Evolutionary conservation across 53 echinoderm and acorn worm species (phyloP), one percentile per base, ranked within the genome.

Genomic region (Pentamera pediparva): DNA sequence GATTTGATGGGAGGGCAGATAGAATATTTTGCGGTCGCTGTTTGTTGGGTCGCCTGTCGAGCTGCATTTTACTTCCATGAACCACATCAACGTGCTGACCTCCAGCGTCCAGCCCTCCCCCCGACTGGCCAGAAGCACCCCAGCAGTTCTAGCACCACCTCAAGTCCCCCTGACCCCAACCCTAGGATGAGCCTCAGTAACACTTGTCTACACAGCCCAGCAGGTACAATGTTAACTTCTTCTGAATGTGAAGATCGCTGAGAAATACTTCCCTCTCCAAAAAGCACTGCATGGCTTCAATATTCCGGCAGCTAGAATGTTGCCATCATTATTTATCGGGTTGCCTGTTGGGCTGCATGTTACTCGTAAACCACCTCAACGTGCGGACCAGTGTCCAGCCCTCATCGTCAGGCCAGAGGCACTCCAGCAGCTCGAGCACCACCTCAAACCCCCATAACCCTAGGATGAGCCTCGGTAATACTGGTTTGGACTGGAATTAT

Each of bases 381-480:
- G 81, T 80, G 21, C 87, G 87, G 5, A 70, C 71, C 4, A 51
- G 50, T 28, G 49, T 51, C 28, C 71, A 70, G 71, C 78, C 78
- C 50, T 78, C 84, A 32, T 78, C 84, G 18, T 76, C 78, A 27
- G 85, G 84, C 18, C 88, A 85, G 62, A 81, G 92, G 41, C 88
- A 92, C 38, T 79, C 92, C 21, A 93, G 90, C 40, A 90, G 94
- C 18, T 93, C 94, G 10, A 93, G 94, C 50, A 89, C 87, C 12
- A 93, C 94, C 4, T 90, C 94, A 54, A 93, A 90, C 36, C 94
- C 94, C 5, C 94, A 89, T 4, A 90, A 87, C 26, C 89, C 89
- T 11, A 74, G 89, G 35, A 87, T 82, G 53, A 89, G 89, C 25
- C 74, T 81, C 8, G 82, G 80, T 19, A 77, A 83, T 25, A 70